Evolutionary conservation across 2,888 invertebrate genomes (phyloP), one percentile per base, ranked within the genome.

Genomic region (Cylindroiulus punctatus): DNA sequence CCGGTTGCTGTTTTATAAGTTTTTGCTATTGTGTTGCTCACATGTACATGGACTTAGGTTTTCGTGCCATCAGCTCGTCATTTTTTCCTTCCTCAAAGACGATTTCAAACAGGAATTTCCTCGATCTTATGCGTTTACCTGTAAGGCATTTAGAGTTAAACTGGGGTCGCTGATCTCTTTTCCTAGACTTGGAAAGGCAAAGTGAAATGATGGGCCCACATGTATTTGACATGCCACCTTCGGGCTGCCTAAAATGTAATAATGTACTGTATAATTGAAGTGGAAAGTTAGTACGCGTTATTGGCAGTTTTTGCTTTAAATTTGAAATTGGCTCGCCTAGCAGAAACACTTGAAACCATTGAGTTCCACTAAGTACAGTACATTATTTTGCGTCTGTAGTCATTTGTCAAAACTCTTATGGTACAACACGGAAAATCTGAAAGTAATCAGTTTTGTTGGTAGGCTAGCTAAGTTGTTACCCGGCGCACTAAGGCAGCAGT

Each of bases 81-180:
- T 44, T 65, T 65, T 65, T 26, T 12, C 26, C 65, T 65, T 65
- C 65, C 65, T 65, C 26, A 26, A 65, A 65, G 65, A 65, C 65
- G 65, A 26, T 26, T 65, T 26, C 65, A 65, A 65, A 65, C 65
- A 65, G 65, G 65, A 26, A 65, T 65, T 65, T 65, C 65, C 26
- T 65, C 8, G 65, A 12, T 65, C 65, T 65, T 65, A 65, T 26
- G 12, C 65, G 26, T 26, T 10, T 65, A 65, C 65, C 65, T 65
- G 22, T 65, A 65, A 65, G 65, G 65, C 65, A 65, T 65, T 65
- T 26, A 26, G 65, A 65, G 65, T 65, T 65, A 65, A 65, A 26
- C 65, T 10, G 65, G n/a, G 65, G 65, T 65, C 65, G 65, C 65
- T 65, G 65, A 65, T 65, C 65, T 65, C 65, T 65, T 65, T 65